A percentile compares a stretch with the other conserved stretches of the same genome.
Conservation (phyloP, 2,797 vertebrate species). For the Dryobates pubescens region DNA sequence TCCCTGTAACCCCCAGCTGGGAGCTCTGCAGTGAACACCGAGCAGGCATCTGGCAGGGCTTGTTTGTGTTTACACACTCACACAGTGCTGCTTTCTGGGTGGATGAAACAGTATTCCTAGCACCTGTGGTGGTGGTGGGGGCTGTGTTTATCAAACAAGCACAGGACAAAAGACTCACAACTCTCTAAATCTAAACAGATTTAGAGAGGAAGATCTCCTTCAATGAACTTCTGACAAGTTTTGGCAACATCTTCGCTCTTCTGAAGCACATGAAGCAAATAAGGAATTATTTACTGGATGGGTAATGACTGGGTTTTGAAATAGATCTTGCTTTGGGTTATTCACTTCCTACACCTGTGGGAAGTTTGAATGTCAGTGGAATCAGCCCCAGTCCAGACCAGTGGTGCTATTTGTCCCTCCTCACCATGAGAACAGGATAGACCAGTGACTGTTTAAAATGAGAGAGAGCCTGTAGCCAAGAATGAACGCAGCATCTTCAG, state of each 20-base stretch:
- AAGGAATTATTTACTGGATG: not conserved
- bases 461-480: too few relatives aligned
- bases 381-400: too few relatives aligned
- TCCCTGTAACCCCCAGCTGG: not conserved
- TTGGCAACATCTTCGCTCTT: not conserved
- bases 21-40: not conserved
- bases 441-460: too few relatives aligned
- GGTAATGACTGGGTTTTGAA: too few relatives aligned
- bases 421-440: too few relatives aligned
- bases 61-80: not conserved
- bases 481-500: too few relatives aligned
- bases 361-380: too few relatives aligned
- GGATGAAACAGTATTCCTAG: not conserved
- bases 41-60: not conserved
- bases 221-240: not conserved
- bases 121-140: not conserved
- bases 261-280: not conserved
- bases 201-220: not conserved
- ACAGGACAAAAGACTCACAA: not conserved
- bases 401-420: too few relatives aligned
- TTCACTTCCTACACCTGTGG: too few relatives aligned
- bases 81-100: not conserved
- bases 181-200: not conserved
- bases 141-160: not conserved
- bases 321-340: too few relatives aligned